phyloP scores from a whole-genome alignment of 2,888 invertebrate genomes.

The Idaea dimidiata region DNA sequence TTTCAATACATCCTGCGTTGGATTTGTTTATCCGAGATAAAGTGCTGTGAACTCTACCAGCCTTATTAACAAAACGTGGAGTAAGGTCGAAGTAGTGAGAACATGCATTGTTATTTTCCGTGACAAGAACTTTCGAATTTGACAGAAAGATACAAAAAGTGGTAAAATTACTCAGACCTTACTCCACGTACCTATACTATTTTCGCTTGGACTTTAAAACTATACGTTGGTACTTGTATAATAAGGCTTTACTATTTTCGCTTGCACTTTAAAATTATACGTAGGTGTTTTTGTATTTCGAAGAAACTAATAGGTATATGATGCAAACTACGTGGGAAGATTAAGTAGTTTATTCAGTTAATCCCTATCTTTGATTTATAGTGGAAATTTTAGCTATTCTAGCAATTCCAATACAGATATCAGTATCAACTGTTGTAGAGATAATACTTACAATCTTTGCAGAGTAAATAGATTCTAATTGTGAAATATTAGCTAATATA shows the following conservation, averaged over 20 bases:
- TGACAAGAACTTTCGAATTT: too few relatives aligned
- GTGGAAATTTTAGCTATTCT: constrained; percentile 55
- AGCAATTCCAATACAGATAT: constrained; percentile 47
- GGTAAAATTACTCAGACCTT: too few relatives aligned
- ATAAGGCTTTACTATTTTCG: too few relatives aligned
- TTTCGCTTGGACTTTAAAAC: too few relatives aligned
- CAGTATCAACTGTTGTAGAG: constrained; percentile 43
- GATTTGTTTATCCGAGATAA: constrained; percentile 5
- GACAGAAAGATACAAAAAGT: too few relatives aligned
- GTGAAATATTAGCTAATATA: constrained; percentile 47
- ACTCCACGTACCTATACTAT: too few relatives aligned
- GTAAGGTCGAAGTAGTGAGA: too few relatives aligned
- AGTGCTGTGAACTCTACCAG: background rate
- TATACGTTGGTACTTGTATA: too few relatives aligned
- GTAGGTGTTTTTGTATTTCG: background rate
- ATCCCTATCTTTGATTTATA: constrained; percentile 44
- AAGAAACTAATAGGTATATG: background rate
- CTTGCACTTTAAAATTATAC: background rate
- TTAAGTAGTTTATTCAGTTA: constrained; percentile 19
- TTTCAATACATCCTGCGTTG: background rate
- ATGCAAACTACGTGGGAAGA: constrained; percentile 10
- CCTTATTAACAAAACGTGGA: too few relatives aligned
- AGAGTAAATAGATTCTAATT: constrained; percentile 46
- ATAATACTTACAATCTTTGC: constrained; percentile 48
- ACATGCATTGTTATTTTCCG: too few relatives aligned